phyloP scores from a whole-genome alignment of 1,140 invertebrate species.

The Zaprionus nigranus region DNA sequence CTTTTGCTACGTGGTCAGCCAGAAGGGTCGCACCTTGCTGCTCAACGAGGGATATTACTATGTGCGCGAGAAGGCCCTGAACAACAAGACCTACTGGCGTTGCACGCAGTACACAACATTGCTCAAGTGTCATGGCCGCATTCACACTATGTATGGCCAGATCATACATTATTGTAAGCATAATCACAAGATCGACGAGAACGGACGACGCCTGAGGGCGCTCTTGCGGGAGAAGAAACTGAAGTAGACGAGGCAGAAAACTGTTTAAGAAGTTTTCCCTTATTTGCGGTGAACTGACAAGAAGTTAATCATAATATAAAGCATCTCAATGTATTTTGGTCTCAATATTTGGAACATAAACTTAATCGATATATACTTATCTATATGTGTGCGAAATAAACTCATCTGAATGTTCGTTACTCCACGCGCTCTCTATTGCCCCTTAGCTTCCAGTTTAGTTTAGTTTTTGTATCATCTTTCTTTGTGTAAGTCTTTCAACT shows the following conservation, averaged over 20 bases:
- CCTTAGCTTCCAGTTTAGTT: neutral
- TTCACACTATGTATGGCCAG: constrained; percentile 62
- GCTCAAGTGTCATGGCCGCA: constrained; percentile 69
- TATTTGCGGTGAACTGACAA: too few relatives aligned
- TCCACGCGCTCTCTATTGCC: neutral
- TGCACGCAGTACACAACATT: constrained; percentile 80
- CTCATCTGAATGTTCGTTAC: neutral
- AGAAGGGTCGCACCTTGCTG: constrained; percentile 75
- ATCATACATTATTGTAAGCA: constrained; percentile 68
- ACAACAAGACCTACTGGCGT: constrained; percentile 77
- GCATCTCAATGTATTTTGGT: constrained; percentile 18
- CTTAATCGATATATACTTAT: neutral
- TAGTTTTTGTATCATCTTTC: neutral
- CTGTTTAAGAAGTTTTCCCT: neutral
- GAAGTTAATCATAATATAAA: neutral
- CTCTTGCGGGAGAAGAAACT: neutral
- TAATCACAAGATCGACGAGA: constrained; percentile 56
- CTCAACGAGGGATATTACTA: constrained; percentile 63
- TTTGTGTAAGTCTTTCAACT: constrained; percentile 5
- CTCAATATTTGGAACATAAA: constrained; percentile 11
- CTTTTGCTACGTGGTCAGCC: constrained; percentile 66
- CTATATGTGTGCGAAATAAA: constrained; percentile 19
- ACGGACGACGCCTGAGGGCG: constrained; percentile 30
- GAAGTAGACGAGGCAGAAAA: neutral
- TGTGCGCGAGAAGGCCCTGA: constrained; percentile 72